Evolutionary conservation across 2,888 invertebrate genomes (phyloP).

Genomic region (Microplitis manilae): DNA sequence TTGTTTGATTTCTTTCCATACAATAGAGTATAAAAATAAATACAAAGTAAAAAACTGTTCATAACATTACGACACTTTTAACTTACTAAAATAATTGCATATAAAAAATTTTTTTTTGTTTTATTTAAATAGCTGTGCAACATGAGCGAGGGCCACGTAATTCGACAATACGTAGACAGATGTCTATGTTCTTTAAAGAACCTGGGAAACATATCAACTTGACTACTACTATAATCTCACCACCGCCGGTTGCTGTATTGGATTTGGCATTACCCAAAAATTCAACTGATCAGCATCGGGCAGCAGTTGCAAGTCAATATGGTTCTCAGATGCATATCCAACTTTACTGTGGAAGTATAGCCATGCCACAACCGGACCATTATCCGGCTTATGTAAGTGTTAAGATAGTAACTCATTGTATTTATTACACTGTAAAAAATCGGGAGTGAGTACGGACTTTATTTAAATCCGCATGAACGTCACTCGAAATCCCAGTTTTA

Average conservation of each 20-base stretch:
- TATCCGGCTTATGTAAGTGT: background rate
- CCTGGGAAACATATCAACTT: constrained; percentile 68
- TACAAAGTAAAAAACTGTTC: too few relatives aligned
- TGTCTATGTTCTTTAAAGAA: constrained; percentile 87
- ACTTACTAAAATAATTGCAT: background rate
- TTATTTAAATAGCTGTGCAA: constrained; percentile 87
- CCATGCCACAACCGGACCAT: constrained; percentile 71
- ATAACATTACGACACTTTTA: too few relatives aligned
- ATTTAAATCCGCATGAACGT: too few relatives aligned
- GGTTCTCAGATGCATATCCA: constrained; percentile 60
- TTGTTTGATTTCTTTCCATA: background rate
- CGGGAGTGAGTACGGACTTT: too few relatives aligned
- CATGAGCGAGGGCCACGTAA: constrained; percentile 98
- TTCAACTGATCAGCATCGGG: constrained; percentile 56
- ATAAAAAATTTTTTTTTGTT: constrained; percentile 38
- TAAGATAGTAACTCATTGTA: too few relatives aligned
- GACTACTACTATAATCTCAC: constrained; percentile 52
- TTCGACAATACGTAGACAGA: constrained; percentile 93
- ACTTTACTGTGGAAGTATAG: constrained; percentile 60
- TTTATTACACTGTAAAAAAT: too few relatives aligned
- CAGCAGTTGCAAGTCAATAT: constrained; percentile 49
- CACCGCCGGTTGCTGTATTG: constrained; percentile 68
- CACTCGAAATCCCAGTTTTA: too few relatives aligned
- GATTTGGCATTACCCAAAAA: constrained; percentile 74
- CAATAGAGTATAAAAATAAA: background rate